phyloP scores from a whole-genome alignment of 2,113 vertebrate genomes.

The Anarrhichthys ocellatus region DNA sequence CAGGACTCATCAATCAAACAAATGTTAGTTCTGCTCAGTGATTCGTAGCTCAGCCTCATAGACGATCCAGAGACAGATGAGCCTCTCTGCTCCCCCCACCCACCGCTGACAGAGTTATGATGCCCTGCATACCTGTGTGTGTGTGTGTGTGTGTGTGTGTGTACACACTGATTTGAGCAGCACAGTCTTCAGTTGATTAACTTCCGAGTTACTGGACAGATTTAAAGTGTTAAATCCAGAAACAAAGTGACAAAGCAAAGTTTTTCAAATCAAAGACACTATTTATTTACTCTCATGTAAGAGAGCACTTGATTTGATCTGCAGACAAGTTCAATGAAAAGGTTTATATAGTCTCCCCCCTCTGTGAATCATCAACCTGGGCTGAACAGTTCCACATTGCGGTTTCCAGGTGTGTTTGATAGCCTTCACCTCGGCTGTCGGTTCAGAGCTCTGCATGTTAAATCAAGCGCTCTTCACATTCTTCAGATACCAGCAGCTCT shows the following conservation, averaged over 20 bases:
- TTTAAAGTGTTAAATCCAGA: background rate
- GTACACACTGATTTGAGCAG: background rate
- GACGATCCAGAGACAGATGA: conserved; percentile 6
- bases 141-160: conserved; percentile 29
- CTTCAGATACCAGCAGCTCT: conserved; percentile 48
- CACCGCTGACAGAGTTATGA: conserved; percentile 35
- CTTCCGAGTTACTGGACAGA: background rate
- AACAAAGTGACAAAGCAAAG: background rate
- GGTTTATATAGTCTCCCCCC: no score
- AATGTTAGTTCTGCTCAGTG: background rate
- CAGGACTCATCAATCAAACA: background rate
- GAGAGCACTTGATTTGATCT: no score
- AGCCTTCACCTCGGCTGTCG: conserved; percentile 22
- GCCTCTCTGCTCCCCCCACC: conserved; percentile 23
- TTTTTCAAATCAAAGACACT: background rate
- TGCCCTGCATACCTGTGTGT: conserved; percentile 31
- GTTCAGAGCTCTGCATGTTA: conserved; percentile 51
- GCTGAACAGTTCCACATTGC: background rate
- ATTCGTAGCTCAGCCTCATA: background rate
- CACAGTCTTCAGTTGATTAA: background rate
- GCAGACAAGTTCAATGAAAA: no score
- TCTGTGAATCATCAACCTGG: background rate
- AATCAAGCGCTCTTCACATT: conserved; percentile 67
- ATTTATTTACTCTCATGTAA: background rate
- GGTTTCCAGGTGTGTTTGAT: conserved; percentile 15